Conservation (phyloP, 2,113 vertebrate genomes). For the Crotalus tigris region DNA sequence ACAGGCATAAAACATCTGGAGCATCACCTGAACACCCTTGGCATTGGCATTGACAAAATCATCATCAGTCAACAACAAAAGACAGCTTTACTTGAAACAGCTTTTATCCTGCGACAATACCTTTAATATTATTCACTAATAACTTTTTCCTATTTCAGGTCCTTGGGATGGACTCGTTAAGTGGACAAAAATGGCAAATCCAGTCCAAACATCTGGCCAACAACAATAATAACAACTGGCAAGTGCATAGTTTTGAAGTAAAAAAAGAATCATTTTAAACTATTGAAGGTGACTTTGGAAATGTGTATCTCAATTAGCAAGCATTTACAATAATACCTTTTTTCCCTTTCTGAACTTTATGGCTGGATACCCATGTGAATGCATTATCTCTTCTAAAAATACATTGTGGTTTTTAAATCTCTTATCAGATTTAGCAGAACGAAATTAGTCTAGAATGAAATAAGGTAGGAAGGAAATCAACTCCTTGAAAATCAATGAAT, state of each 20-base stretch:
- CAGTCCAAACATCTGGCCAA: background rate
- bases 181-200: background rate
- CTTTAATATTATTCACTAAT: background rate
- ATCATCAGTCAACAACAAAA: too few relatives aligned
- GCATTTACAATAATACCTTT: conserved; percentile 32
- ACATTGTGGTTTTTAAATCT: conserved; percentile 21
- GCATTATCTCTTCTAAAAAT: conserved; percentile 54
- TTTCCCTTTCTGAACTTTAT: conserved; percentile 46
- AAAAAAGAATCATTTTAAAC: conserved; percentile 37
- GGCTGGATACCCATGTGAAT: conserved; percentile 48
- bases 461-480: conserved; percentile 11
- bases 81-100: too few relatives aligned
- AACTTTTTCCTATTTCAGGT: background rate
- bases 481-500: conserved; percentile 28
- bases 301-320: conserved; percentile 58
- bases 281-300: conserved; percentile 61
- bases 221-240: conserved; percentile 4
- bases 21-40: too few relatives aligned
- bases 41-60: too few relatives aligned
- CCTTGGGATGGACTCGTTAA: background rate
- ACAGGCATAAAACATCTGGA: background rate
- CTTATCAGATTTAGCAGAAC: conserved; percentile 50
- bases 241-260: conserved; percentile 24
- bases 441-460: conserved; percentile 47
- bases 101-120: too few relatives aligned